Percentiles rank a stretch among this genome's conserved stretches.
Conservation (phyloP, 1,140 invertebrate species). For the Drosophila ironensis region DNA sequence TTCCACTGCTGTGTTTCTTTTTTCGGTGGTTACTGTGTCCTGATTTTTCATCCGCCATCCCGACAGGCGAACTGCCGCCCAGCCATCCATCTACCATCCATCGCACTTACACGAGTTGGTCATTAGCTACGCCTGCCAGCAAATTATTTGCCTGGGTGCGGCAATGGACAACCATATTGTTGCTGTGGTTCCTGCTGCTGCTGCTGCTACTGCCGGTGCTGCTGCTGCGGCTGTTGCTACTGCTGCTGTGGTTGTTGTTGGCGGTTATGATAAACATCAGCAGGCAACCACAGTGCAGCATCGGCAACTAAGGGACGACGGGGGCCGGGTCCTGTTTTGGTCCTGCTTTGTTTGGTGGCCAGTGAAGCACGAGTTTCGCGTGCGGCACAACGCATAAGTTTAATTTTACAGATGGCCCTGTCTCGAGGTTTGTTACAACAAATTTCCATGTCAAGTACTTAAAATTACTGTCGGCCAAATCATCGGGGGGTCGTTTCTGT, state of each 20-base stretch:
- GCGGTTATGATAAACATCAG: constrained; percentile 72
- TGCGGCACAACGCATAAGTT: constrained; percentile 48
- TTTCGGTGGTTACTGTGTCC: constrained; percentile 43
- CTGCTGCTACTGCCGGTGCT: background rate
- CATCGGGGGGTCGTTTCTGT: constrained; percentile 39
- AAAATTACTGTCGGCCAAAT: constrained; percentile 51
- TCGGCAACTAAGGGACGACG: constrained; percentile 1
- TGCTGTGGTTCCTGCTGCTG: constrained; percentile 29
- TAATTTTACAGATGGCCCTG: constrained; percentile 53
- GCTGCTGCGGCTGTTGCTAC: background rate
- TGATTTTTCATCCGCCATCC: constrained; percentile 53
- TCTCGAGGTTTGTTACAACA: constrained; percentile 40
- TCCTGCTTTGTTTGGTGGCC: constrained; percentile 12
- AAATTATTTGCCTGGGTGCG: constrained; percentile 69
- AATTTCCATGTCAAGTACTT: constrained; percentile 74
- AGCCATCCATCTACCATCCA: constrained; percentile 32
- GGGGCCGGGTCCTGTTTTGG: background rate
- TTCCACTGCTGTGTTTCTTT: constrained; percentile 10
- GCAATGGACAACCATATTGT: constrained; percentile 60
- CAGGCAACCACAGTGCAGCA: constrained; percentile 33
- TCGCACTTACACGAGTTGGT: constrained; percentile 74
- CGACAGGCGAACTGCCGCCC: constrained; percentile 31
- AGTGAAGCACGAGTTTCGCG: constrained; percentile 50
- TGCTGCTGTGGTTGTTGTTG: constrained; percentile 51
- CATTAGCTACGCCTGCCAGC: constrained; percentile 73